Base-by-base conservation (phyloP, 2,888 invertebrate species). In the Mesochorus sp. region DNA sequence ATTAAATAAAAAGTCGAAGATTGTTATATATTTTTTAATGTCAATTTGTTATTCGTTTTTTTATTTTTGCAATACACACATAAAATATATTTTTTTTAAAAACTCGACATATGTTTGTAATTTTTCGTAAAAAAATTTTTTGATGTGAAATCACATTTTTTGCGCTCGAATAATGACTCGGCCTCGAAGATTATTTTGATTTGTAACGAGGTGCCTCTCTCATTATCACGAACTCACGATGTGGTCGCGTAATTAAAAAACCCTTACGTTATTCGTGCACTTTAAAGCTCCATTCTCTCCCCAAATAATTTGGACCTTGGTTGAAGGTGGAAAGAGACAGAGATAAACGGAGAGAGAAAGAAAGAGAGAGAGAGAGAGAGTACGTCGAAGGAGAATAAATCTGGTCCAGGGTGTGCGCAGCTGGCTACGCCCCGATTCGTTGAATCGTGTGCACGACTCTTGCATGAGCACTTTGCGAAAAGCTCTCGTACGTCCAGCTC, bases 381-480 rank as follows among this genome's bases (percentile, higher is more conserved):
- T 3, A 26, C 19, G 28, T 51, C 12, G 26, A 19, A 70, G 66
- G 44, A 55, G 64, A 73, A 82, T 76, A 82, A 82, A 83, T 82
- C 78, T 75, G 68, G 55, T 51, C 47, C 31, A 47, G 39, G 62
- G 34, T 51, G 21, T 24, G 51, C 55, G 51, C 76, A 73, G 72
- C 64, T 59, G 59, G 39, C 66, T 76, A 71, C 82, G 49, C 59
- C 64, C 51, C 61, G 12, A 80, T 76, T 70, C 62, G 72, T 59
- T 57, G 79, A 80, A 77, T 80, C 80, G 67, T 79, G 71, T 72
- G 66, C 61, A 47, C 26, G 44, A 73, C 75, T 67, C 76, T 75
- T 24, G 28, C 44, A 24, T 59, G 49, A 66, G 67, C 76, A 77
- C 76, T 82, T 82, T 80, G 61, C 61, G 66, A 62, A 79, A 74